Base-by-base conservation (phyloP, 2,797 vertebrate genomes). In the Schizopygopsis pylzovi region DNA sequence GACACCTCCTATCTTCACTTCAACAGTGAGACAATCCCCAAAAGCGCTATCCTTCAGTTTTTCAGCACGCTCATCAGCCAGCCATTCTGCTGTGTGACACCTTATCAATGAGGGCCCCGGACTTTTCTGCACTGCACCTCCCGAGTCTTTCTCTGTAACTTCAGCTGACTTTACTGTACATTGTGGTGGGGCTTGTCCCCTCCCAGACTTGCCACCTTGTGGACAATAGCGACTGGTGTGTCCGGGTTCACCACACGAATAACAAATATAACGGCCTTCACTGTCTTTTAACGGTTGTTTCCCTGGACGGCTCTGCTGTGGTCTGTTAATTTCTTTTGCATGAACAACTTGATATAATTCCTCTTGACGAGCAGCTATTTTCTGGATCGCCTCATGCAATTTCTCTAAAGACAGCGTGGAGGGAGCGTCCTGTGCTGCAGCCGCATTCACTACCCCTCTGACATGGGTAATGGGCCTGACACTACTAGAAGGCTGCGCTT, bases 181-280 rank as follows among this genome's bases (percentile, higher is more conserved):
- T 4, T 47, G 13, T 76, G 45, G 7, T 52, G 73, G 13, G 20
- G n/a, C n/a, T 18, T 16, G 13, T 13, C 37, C 54, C 5, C 22
- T 79, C 10, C 12, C 5, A 2, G 10, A 3, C 2, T 79, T 25
- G 20, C 33, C 9, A 10, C 59, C 59, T 47, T 79, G 67, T 10
- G 54, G 59, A 63, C 82, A 88, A 12, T 28, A 22, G 28, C 43
- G n/a, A 45, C 82, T 89, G 10, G 85, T 88, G 11, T 88, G 87
- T 16, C 87, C 68, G 0, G 87, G 79, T 41, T 83, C 45, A 15
- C 63, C 52, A 73, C 88, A 85, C 0, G 82, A 77, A 47, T 88
- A 85, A 15, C 87, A 88, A 52, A 76, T 76, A 20, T 61, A 85
- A 73, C 11, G 22, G 2, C 88, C 85, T 37, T 83, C 71, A 25